phyloP scores from a whole-genome alignment of 1,140 invertebrate genomes.

The Phymorhynchus buccinoides region DNA sequence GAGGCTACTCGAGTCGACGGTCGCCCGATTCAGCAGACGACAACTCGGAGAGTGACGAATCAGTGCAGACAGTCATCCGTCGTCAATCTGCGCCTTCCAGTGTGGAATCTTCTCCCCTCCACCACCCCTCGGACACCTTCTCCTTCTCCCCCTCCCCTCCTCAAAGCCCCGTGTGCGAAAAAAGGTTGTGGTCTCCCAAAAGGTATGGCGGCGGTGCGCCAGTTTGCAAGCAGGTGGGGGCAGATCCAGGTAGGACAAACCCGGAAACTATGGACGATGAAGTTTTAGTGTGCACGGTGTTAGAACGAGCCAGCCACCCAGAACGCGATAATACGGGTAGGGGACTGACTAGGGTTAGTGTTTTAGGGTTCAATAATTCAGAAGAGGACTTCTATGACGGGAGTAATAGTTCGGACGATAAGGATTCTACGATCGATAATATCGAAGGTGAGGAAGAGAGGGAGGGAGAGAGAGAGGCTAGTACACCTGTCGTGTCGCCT shows the following conservation, averaged over 20 bases:
- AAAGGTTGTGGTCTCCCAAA: background rate
- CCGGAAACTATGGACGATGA: background rate
- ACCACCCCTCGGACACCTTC: background rate
- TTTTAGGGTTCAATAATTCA: too few species aligned
- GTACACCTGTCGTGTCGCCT: background rate
- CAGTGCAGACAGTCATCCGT: slow-evolving; percentile 39
- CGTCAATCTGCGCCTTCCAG: background rate
- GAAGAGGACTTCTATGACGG: too few species aligned
- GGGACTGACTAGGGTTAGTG: background rate
- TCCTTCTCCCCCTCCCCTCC: background rate
- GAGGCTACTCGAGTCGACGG: background rate
- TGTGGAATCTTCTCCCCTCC: background rate
- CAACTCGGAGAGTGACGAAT: slow-evolving; percentile 47
- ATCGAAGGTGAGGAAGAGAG: background rate
- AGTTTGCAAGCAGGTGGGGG: background rate
- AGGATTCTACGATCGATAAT: background rate
- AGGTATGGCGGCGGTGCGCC: background rate
- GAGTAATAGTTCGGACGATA: too few species aligned
- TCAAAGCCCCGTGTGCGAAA: background rate
- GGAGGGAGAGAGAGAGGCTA: background rate
- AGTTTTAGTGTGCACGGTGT: background rate
- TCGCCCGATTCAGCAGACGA: slow-evolving; percentile 20
- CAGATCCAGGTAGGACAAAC: background rate
- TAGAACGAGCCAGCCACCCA: background rate
- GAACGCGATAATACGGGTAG: background rate